Evolutionary conservation across 2,797 vertebrate species (phyloP).

Genomic region (Novumbra hubbsi): DNA sequence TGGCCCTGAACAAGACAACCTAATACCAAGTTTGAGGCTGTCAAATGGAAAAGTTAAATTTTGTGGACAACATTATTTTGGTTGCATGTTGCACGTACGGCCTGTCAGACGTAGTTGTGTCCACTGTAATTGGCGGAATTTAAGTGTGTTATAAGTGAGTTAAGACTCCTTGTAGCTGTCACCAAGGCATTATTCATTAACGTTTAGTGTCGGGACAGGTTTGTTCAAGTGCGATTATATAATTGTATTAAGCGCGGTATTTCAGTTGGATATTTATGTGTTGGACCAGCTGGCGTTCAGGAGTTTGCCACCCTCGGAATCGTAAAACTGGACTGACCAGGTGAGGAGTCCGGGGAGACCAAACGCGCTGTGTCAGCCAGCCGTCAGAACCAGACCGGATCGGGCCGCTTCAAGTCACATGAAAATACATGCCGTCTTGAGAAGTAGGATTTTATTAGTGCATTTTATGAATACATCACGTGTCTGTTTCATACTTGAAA

Average conservation of each 20-base stretch:
- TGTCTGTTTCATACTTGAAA: conserved; percentile 70
- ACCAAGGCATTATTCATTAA: conserved; percentile 21
- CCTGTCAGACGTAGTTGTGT: background rate
- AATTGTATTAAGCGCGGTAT: background rate
- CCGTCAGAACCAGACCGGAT: conserved; percentile 24
- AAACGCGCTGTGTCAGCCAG: conserved; percentile 24
- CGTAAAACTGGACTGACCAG: conserved; percentile 61
- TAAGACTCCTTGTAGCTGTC: background rate
- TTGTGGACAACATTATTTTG: background rate
- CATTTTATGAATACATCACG: conserved; percentile 64
- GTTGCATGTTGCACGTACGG: background rate
- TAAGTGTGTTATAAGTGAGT: conserved; percentile 13
- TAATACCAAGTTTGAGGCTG: background rate
- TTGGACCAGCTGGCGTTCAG: conserved; percentile 35
- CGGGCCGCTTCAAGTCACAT: conserved; percentile 34
- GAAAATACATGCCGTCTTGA: conserved; percentile 44
- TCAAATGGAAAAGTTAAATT: background rate
- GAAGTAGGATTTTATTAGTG: conserved; percentile 61
- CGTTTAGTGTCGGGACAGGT: background rate
- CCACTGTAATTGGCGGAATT: background rate
- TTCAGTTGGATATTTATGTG: background rate
- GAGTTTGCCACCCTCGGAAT: conserved; percentile 52
- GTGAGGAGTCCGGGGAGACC: conserved; percentile 55
- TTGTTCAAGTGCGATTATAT: background rate
- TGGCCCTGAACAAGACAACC: background rate